These are phyloP conservation scores for Pelusios castaneus DNA, from an alignment of 2,113 vertebrate genomes.

Conservation along the genomic window DNA sequence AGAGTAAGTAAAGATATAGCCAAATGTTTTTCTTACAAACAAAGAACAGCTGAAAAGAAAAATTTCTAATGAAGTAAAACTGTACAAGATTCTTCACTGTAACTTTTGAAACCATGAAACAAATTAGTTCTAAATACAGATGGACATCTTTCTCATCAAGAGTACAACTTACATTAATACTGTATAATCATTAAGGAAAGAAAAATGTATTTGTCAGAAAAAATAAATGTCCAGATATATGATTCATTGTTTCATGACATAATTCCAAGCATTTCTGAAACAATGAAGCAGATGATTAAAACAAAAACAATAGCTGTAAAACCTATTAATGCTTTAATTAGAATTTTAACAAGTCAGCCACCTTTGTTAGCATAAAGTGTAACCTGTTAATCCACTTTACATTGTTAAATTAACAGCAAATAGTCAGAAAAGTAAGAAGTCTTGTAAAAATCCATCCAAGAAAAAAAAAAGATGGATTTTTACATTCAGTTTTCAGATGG, in stretches of 20 bases:
- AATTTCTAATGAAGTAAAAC: neutral
- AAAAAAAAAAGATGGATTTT: neutral
- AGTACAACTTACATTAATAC: slow-evolving; percentile 16
- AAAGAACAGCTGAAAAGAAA: neutral
- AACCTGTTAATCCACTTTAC: neutral
- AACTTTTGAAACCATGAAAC: slow-evolving; percentile 12
- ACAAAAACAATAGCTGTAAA: slow-evolving; percentile 32
- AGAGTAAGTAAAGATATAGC: neutral
- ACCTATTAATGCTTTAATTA: slow-evolving; percentile 36
- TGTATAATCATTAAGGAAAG: slow-evolving; percentile 38
- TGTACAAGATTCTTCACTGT: neutral
- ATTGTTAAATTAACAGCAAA: neutral
- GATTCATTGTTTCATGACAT: slow-evolving; percentile 43
- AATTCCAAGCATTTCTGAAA: slow-evolving; percentile 31
- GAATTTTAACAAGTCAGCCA: slow-evolving; percentile 7
- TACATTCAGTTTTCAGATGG: neutral
- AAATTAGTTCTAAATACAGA: neutral
- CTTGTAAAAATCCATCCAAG: neutral
- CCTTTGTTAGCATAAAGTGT: slow-evolving; percentile 32
- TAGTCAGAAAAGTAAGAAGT: neutral
- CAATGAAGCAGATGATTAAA: slow-evolving; percentile 41
- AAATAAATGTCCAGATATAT: slow-evolving; percentile 58
- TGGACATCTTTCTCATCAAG: slow-evolving; percentile 32
- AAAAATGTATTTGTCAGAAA: slow-evolving; percentile 58
- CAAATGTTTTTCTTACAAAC: neutral